phyloP scores from a whole-genome alignment of 2,113 vertebrate species.

The Bambusicola thoracicus region DNA sequence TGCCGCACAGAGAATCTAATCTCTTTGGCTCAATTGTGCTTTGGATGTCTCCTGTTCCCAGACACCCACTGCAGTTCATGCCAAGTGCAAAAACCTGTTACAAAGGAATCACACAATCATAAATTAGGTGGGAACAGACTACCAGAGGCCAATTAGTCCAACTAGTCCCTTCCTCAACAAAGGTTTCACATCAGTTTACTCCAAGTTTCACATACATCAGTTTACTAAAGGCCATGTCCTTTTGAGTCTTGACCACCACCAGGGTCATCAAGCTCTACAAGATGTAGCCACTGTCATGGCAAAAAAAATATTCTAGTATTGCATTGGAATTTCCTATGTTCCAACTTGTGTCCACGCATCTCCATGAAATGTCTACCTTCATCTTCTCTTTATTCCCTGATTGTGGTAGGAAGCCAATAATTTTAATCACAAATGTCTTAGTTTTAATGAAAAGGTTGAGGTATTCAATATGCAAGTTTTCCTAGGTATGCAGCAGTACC shows the following conservation, averaged over 20 bases:
- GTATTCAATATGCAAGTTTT: not conserved
- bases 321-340: not conserved
- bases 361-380: not conserved
- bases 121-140: not conserved
- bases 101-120: constrained; percentile 35
- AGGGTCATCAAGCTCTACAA: not conserved
- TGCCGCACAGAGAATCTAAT: constrained; percentile 90
- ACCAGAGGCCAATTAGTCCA: not conserved
- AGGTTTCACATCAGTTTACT: no score
- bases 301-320: not conserved
- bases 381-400: not conserved
- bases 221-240: not conserved
- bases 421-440: not conserved
- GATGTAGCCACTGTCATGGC: not conserved
- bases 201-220: not conserved
- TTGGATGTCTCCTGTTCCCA: constrained; percentile 93
- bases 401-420: not conserved
- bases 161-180: not conserved
- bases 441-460: not conserved
- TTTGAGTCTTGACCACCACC: not conserved
- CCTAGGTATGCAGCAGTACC: not conserved
- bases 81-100: constrained; percentile 93
- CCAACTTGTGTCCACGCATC: not conserved
- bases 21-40: constrained; percentile 92
- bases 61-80: constrained; percentile 95